These are phyloP conservation scores for Magallana ariakensis DNA, from an alignment of 1,140 invertebrate species.

Conservation along the genomic window DNA sequence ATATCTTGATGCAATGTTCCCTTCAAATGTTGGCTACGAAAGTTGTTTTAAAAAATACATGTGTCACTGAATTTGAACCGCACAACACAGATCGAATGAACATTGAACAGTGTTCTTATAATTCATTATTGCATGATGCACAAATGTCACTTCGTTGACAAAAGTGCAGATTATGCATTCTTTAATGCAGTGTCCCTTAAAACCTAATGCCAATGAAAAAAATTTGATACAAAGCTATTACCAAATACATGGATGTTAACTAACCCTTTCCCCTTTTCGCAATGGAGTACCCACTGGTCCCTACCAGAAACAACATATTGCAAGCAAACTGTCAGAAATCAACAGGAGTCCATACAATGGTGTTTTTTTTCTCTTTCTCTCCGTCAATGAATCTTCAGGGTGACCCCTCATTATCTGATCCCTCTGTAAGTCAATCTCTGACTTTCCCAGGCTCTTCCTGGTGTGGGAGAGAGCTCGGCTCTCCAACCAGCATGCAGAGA, in stretches of 20 bases:
- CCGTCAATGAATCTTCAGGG: not conserved
- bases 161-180: too few species aligned
- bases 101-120: too few species aligned
- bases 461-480: not conserved
- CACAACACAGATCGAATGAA: too few species aligned
- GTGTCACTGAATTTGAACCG: too few species aligned
- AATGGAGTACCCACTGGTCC: too few species aligned
- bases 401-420: constrained; percentile 3
- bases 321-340: constrained; percentile 20
- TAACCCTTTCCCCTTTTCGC: too few species aligned
- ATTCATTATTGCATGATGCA: too few species aligned
- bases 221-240: not conserved
- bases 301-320: not conserved
- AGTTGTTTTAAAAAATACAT: not conserved
- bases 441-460: constrained; percentile 25
- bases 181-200: too few species aligned
- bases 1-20: constrained; percentile 4
- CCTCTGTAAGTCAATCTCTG: not conserved
- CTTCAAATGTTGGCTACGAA: not conserved
- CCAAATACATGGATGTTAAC: too few species aligned
- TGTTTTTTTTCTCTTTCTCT: not conserved
- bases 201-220: not conserved
- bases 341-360: not conserved
- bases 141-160: too few species aligned
- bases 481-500: not conserved